Conservation (phyloP, 2,888 invertebrate genomes). For the Ctena decussata region DNA sequence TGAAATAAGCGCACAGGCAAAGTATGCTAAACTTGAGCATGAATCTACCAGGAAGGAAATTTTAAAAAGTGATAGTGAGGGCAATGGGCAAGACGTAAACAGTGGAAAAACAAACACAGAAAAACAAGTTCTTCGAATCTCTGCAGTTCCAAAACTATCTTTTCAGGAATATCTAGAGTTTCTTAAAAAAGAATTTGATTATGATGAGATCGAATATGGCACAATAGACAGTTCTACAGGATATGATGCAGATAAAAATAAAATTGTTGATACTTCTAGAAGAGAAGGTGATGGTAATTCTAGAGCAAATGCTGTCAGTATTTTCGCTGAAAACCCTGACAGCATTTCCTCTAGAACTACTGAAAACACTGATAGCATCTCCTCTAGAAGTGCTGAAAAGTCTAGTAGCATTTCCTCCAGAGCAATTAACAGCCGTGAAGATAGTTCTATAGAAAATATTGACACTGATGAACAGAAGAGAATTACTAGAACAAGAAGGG, state of each 20-base stretch:
- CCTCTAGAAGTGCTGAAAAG: too few relatives aligned
- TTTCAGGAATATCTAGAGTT: slow-evolving; percentile 24
- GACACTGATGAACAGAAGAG: background rate
- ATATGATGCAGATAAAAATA: background rate
- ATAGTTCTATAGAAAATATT: too few relatives aligned
- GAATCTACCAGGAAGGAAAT: background rate
- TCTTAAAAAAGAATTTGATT: slow-evolving; percentile 25
- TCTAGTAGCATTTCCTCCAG: too few relatives aligned
- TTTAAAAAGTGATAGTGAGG: too few relatives aligned
- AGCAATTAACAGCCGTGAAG: too few relatives aligned
- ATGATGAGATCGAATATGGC: background rate
- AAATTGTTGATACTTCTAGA: background rate
- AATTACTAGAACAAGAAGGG: background rate
- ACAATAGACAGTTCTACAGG: background rate
- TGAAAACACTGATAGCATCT: too few relatives aligned
- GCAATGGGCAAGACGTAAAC: too few relatives aligned
- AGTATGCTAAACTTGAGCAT: background rate
- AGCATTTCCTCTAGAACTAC: background rate
- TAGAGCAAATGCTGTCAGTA: background rate
- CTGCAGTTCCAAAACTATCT: background rate
- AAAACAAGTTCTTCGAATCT: too few relatives aligned
- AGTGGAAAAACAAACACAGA: too few relatives aligned
- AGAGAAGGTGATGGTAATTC: background rate
- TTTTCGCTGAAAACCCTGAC: background rate
- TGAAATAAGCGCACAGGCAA: background rate